Base-by-base conservation (phyloP, 2,113 vertebrate genomes). In the Rousettus leschenaultii region DNA sequence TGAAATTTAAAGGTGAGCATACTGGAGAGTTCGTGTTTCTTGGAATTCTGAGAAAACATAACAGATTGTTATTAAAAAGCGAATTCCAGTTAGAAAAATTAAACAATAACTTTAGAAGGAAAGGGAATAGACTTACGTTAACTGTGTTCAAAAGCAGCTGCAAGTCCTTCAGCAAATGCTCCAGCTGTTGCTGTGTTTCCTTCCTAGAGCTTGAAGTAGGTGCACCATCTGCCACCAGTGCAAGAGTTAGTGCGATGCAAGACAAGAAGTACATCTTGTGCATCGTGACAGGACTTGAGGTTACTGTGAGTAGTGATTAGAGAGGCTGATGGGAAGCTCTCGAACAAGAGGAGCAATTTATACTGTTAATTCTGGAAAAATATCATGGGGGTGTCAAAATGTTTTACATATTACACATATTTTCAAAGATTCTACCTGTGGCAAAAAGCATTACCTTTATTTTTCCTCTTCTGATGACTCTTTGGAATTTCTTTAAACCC, bases 381-480 rank as follows among this genome's bases (percentile, higher is more conserved):
- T 95, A 98, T 82, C 77, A 95, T 98, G 98, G 98, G 98, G 98
- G 99, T 98, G 99, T 98, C 95, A 91, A 75, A 97, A 98, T 97
- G 95, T 97, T 98, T 98, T 98, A 97, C 98, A 97, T 99, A 99
- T 99, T 98, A 98, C 98, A 98, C 98, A 98, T 97, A 98, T 97
- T 98, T 98, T 98, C 98, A 97, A 98, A 93, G 97, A 78, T 73
- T 98, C 63, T 98, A 98, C 98, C 98, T 99, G 98, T 98, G 97
- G 97, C 94, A 98, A 98, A 98, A 98, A 98, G 98, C 98, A 98
- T 98, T 98, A 98, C 97, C 98, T 98, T 98, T 98, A 96, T 98
- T 98, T 99, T 99, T 99, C 99, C 99, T 99, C 99, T 98, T 98
- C 98, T 98, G 99, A 99, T 99, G 99, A 99, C 99, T 99, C 97